Conservation (phyloP, 2,888 invertebrate species). For the Thumatha senex region DNA sequence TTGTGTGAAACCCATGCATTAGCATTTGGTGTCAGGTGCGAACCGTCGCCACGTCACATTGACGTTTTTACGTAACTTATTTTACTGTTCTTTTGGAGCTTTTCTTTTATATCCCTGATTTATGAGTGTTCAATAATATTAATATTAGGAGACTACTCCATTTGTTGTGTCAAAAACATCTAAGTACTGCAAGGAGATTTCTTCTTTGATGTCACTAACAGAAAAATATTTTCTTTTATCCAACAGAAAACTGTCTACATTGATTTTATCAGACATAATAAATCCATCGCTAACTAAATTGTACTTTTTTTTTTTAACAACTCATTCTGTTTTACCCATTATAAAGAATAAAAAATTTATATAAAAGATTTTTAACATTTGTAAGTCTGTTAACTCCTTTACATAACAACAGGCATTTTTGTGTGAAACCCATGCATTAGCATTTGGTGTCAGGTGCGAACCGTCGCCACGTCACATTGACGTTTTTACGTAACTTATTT, state of each 20-base stretch:
- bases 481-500: slow-evolving; percentile 47
- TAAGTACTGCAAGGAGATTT: too few species aligned
- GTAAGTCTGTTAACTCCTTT: slow-evolving; percentile 8
- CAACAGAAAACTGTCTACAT: too few species aligned
- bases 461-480: slow-evolving; percentile 37
- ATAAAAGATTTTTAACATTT: too few species aligned
- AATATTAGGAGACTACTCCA: slow-evolving; percentile 6
- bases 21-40: slow-evolving; percentile 74
- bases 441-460: slow-evolving; percentile 73
- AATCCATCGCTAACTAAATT: too few species aligned
- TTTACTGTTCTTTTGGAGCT: slow-evolving; percentile 48
- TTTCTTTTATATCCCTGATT: slow-evolving; percentile 36
- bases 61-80: slow-evolving; percentile 43
- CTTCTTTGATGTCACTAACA: too few species aligned
- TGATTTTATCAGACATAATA: too few species aligned
- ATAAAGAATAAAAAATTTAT: too few species aligned
- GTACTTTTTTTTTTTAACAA: not conserved
- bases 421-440: slow-evolving; percentile 51
- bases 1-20: slow-evolving; percentile 46
- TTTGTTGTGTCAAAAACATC: slow-evolving; percentile 8
- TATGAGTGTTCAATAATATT: slow-evolving; percentile 18
- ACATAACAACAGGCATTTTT: slow-evolving; percentile 23
- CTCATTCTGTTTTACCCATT: not conserved
- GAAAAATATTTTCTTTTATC: too few species aligned
- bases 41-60: slow-evolving; percentile 40